Base-by-base conservation (phyloP, 2,113 vertebrate genomes). In the Megaleporinus macrocephalus region DNA sequence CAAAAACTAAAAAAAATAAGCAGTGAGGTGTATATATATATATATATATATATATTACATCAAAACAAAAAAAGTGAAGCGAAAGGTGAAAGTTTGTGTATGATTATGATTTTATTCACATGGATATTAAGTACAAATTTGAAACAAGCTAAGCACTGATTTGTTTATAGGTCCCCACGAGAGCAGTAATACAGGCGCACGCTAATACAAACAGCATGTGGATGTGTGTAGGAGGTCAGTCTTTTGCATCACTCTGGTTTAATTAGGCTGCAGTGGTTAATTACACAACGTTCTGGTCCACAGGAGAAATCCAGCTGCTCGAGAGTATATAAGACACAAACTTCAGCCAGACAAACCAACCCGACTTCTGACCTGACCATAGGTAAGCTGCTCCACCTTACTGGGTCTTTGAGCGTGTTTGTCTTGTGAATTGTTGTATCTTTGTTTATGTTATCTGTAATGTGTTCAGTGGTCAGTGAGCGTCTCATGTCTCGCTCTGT, bases 231-330 rank as follows among this genome's bases (percentile, higher is more conserved):
- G 62, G 81, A 82, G 68, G 73, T 55, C 36, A 72, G 80, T 51
- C 75, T 55, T 61, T 76, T 83, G 71, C 30, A 73, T 84, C 78
- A 77, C 71, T 57, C 57, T 49, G 62, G 72, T 88, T 85, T 88
- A 73, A 87, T 82, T 84, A 81, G 82, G 62, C 78, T 68, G 76
- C 20, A 20, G 70, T 82, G 71, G 76, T 78, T 85, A 84, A 89
- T 89, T 86, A 82, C 51, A 80, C 70, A 65, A 78, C 26, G 70
- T 77, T 20, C 75, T 62, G 73, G 47, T 55, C 77, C 61, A 73
- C 75, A 77, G 66, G 59, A 83, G 69, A 86, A 84, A 86, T 75
- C 85, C 87, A 84, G 82, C 84, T 86, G 84, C 49, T 79, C 20
- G 2, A 30, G 44, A 27, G 47, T 70, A 85, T 87, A 87, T 85